These are phyloP conservation scores for Sebastes aleutianus DNA, from an alignment of 2,797 vertebrate species.

Conservation along the genomic window DNA sequence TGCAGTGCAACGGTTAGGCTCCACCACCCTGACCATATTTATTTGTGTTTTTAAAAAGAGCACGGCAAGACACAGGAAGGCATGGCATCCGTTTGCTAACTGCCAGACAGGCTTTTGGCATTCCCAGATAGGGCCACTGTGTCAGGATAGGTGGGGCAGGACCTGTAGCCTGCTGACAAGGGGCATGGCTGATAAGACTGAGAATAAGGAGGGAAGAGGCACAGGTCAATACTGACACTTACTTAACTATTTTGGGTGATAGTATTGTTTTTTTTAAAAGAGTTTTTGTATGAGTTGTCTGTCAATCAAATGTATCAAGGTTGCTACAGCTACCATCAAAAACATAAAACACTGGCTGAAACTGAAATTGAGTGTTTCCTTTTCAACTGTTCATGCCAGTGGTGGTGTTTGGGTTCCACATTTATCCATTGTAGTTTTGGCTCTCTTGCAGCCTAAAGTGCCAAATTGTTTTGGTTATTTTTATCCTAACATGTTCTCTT, in stretches of 20 bases:
- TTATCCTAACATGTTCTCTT: no score
- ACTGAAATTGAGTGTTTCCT: not conserved
- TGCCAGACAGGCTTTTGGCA: slow-evolving; percentile 37
- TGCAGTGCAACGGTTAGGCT: not conserved
- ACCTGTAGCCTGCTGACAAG: slow-evolving; percentile 34
- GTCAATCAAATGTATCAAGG: not conserved
- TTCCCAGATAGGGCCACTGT: slow-evolving; percentile 36
- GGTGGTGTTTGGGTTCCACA: not conserved
- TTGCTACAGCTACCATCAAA: not conserved
- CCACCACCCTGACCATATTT: not conserved
- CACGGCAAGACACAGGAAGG: not conserved
- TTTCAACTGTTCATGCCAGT: not conserved
- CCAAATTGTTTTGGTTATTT: no score
- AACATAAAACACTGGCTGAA: not conserved
- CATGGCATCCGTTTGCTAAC: slow-evolving; percentile 15
- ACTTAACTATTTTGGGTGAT: not conserved
- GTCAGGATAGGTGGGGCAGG: slow-evolving; percentile 50
- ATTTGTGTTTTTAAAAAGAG: not conserved
- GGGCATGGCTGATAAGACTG: slow-evolving; percentile 45
- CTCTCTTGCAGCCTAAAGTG: not conserved
- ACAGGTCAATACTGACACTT: not conserved
- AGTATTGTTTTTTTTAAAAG: not conserved
- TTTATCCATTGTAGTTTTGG: not conserved
- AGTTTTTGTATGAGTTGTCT: not conserved
- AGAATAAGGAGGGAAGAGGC: slow-evolving; percentile 45